Percentiles rank a stretch among this genome's conserved stretches.
Evolutionary conservation across 1,140 invertebrate genomes (phyloP).

Genomic region (Plectrocnemia conspersa): DNA sequence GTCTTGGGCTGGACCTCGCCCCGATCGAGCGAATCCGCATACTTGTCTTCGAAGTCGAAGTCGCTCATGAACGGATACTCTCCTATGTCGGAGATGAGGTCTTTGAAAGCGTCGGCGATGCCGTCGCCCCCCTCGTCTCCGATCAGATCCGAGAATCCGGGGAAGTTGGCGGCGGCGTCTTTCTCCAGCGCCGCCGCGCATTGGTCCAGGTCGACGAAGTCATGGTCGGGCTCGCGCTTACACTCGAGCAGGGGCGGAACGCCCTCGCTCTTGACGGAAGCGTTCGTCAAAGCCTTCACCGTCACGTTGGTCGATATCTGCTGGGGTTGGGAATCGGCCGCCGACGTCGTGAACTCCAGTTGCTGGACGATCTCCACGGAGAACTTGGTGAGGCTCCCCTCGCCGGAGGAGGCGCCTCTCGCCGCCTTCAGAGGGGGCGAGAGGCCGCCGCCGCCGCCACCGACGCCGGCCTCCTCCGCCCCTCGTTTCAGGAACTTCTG

Average conservation of each 20-base stretch:
- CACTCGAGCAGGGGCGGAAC: constrained; percentile 65
- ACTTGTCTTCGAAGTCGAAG: constrained; percentile 62
- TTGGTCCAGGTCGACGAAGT: constrained; percentile 76
- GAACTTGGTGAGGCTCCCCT: constrained; percentile 69
- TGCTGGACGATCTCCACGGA: constrained; percentile 89
- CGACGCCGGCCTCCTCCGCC: constrained; percentile 67
- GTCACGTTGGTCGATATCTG: constrained; percentile 91
- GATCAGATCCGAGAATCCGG: constrained; percentile 73
- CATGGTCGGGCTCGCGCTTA: constrained; percentile 74
- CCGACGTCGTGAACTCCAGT: constrained; percentile 78
- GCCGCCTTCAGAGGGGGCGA: constrained; percentile 35
- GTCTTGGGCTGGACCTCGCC: constrained; percentile 35
- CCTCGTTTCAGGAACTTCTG: constrained; percentile 75
- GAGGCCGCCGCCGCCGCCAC: constrained; percentile 54
- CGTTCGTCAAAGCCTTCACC: constrained; percentile 80
- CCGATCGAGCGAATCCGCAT: constrained; percentile 44
- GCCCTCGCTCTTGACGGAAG: constrained; percentile 73
- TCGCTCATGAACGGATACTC: constrained; percentile 80
- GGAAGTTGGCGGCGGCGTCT: constrained; percentile 69
- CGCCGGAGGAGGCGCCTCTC: constrained; percentile 34
- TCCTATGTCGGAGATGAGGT: constrained; percentile 82
- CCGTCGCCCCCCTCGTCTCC: constrained; percentile 78
- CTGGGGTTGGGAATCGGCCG: constrained; percentile 76
- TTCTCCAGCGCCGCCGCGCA: constrained; percentile 75
- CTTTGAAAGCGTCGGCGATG: constrained; percentile 76